phyloP scores from a whole-genome alignment of 2,113 vertebrate genomes.

The Meriones unguiculatus region DNA sequence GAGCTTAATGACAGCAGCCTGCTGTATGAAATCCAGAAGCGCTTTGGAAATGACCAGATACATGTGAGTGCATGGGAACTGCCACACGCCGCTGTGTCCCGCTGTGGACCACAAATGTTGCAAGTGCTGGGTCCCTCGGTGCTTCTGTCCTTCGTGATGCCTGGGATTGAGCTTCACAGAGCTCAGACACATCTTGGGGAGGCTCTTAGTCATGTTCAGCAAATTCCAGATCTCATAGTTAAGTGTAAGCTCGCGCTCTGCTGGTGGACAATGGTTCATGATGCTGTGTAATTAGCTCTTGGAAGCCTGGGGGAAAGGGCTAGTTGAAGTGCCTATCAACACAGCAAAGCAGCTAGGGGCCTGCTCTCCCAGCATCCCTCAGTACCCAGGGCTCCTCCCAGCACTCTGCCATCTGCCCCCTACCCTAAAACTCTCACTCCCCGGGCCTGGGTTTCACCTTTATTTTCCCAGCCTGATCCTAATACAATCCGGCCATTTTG shows the following conservation, averaged over 20 bases:
- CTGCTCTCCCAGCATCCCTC: neutral
- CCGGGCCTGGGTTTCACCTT: neutral
- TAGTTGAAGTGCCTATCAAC: neutral
- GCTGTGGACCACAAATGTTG: neutral
- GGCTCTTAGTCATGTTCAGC: neutral
- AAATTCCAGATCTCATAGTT: neutral
- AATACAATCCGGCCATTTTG: too few relatives aligned
- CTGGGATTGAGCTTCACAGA: neutral
- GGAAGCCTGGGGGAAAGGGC: neutral
- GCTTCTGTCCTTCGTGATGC: accelerated
- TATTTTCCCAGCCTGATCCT: neutral
- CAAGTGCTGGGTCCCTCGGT: neutral
- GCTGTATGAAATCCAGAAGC: conserved; percentile 99
- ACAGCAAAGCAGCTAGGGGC: neutral
- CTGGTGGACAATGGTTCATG: accelerated
- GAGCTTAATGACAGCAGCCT: conserved; percentile 96
- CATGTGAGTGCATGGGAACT: conserved; percentile 89
- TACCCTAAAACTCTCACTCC: neutral
- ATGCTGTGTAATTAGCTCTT: neutral
- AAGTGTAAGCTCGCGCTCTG: too few relatives aligned
- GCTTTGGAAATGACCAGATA: conserved; percentile 96
- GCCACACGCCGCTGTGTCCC: neutral
- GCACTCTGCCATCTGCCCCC: neutral
- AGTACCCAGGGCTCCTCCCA: neutral
- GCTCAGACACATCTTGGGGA: neutral